phyloP scores from a whole-genome alignment of 2,888 invertebrate species.

The Luperina nickerlii region DNA sequence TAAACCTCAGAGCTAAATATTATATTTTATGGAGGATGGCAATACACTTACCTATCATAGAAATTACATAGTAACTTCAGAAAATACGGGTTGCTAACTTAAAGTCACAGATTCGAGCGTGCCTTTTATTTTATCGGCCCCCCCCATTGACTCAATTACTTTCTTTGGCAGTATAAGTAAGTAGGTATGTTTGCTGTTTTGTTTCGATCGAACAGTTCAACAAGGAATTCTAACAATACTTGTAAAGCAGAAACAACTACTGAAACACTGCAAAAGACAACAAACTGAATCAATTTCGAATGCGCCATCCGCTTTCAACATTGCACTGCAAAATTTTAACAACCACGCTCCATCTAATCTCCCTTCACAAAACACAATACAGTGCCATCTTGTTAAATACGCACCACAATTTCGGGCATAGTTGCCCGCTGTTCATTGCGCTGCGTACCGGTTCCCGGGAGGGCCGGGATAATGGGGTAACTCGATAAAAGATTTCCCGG shows the following conservation, averaged over 20 bases:
- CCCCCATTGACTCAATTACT: neutral
- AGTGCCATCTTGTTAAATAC: slow-evolving; percentile 53
- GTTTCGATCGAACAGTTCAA: neutral
- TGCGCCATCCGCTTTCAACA: neutral
- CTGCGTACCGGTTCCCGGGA: slow-evolving; percentile 59
- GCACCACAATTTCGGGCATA: slow-evolving; percentile 60
- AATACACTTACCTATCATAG: neutral
- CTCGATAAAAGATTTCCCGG: slow-evolving; percentile 89
- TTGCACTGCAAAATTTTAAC: neutral
- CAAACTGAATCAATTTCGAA: slow-evolving; percentile 10
- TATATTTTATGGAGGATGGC: neutral
- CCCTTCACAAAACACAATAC: slow-evolving; percentile 45
- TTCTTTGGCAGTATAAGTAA: neutral
- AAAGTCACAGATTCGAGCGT: neutral
- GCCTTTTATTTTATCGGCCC: too few relatives aligned
- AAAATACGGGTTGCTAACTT: neutral
- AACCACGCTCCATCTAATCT: slow-evolving; percentile 18
- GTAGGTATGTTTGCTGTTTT: neutral
- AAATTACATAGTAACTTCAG: neutral
- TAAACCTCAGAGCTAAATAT: neutral
- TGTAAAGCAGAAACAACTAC: neutral
- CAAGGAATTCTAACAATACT: neutral
- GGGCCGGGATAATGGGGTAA: slow-evolving; percentile 81
- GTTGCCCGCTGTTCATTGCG: slow-evolving; percentile 62
- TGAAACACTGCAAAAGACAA: neutral